Conservation (phyloP, 2,797 vertebrate genomes). For the Sebastes aleutianus region DNA sequence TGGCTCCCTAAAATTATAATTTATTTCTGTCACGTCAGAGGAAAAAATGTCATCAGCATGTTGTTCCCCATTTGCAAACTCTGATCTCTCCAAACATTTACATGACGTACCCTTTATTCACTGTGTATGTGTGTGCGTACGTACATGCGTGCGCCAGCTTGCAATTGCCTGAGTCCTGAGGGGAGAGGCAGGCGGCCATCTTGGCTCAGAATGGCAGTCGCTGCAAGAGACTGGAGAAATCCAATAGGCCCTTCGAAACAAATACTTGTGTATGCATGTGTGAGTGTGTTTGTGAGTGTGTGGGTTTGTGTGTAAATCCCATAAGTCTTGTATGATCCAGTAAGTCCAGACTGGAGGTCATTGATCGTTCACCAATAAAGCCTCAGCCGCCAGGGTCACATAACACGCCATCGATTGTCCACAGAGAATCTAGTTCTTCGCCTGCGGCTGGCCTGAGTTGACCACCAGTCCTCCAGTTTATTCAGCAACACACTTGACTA, state of each 20-base stretch:
- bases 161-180: slow-evolving; percentile 8
- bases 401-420: slow-evolving; percentile 44
- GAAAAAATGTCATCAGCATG: background rate
- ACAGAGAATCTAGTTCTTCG: slow-evolving; percentile 30
- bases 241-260: slow-evolving; percentile 48
- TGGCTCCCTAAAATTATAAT: background rate
- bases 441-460: background rate
- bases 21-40: background rate
- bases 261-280: background rate
- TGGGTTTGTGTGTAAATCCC: slow-evolving; percentile 40
- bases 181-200: slow-evolving; percentile 43
- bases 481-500: background rate
- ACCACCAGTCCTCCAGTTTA: background rate
- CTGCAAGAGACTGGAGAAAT: slow-evolving; percentile 47
- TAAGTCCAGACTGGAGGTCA: slow-evolving; percentile 59
- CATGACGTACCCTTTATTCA: background rate
- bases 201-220: slow-evolving; percentile 37
- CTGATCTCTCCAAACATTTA: too few species aligned
- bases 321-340: slow-evolving; percentile 56
- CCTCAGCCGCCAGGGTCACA: slow-evolving; percentile 48
- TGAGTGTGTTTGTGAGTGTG: background rate
- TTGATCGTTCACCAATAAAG: slow-evolving; percentile 60
- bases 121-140: background rate
- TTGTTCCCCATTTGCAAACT: background rate
- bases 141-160: background rate